Base-by-base conservation (phyloP, 53 echinoderm and acorn worm genomes). In the Holothuria scabra region DNA sequence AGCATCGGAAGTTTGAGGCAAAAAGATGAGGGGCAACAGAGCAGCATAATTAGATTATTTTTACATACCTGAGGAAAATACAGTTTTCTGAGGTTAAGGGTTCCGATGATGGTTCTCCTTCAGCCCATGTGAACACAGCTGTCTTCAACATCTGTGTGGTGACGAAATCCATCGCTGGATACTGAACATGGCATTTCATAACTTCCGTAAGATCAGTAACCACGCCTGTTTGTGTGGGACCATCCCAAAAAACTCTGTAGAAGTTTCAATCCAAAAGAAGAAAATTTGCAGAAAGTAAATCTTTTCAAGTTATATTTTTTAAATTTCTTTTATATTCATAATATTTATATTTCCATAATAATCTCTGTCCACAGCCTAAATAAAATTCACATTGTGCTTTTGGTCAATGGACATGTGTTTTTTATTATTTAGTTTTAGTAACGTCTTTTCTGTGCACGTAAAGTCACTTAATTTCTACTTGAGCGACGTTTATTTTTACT, bases 91-190 rank as follows among this genome's bases (percentile, higher is more conserved):
- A 22, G 10, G 85, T 66, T 32, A 95, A 84, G 31, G 71, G 70
- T 55, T 56, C 18, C 5, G 79, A 83, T 1, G 79, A 83, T 1
- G 95, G 95, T 65, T 95, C 85, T 18, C 86, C 90, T 28, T 85
- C 86, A 41, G 92, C 95, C 95, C 95, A 95, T 2, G 95, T 95
- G 23, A 84, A 95, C 29, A 95, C 87, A 0, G 85, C 90, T 12
- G 95, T 92, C 59, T 79, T 83, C 61, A 95, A 68, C 59, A 95
- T 64, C n/a, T 83, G 76, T 12, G 87, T 85, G 14, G 87, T 95
- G 12, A 92, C 85, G 68, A 85, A 85, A 57, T 95, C 95, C 64
- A 84, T 79, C 23, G 85, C 67, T 21, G 95, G 88, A 38, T 88
- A 88, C 84, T 95, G 95, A 41, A 92, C 60, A 10, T 90, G 85